Percentiles rank a stretch among this genome's conserved stretches.
Evolutionary conservation across 2,797 vertebrate genomes (phyloP).

Genomic region (Spinus pinus): DNA sequence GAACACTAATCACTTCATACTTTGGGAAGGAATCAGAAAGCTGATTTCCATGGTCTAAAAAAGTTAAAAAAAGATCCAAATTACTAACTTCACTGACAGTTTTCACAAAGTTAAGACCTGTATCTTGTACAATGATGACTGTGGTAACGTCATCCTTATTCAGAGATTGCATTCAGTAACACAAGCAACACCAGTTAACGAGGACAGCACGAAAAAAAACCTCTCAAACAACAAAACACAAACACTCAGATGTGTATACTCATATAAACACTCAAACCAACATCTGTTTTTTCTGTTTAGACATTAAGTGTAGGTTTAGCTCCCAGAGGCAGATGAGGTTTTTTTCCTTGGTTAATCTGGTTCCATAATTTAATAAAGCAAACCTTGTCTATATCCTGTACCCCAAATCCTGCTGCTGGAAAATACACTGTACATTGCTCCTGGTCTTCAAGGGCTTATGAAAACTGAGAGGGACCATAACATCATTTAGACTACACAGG

Average conservation of each 20-base stretch:
- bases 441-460: neutral
- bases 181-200: neutral
- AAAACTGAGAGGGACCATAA: neutral
- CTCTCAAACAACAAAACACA: neutral
- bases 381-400: neutral
- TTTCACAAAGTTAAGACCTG: neutral
- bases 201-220: neutral
- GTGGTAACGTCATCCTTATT: neutral
- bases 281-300: neutral
- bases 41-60: neutral
- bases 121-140: neutral
- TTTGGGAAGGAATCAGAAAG: neutral
- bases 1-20: neutral
- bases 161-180: neutral
- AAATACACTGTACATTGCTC: neutral
- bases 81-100: neutral
- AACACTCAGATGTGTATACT: neutral
- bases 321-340: accelerated
- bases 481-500: neutral
- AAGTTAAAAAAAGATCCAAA: neutral
- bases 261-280: neutral
- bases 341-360: neutral
- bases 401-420: neutral
- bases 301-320: neutral
- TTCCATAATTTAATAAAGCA: neutral